Conservation (phyloP, 2,888 invertebrate species). For the Eupithecia insigniata region DNA sequence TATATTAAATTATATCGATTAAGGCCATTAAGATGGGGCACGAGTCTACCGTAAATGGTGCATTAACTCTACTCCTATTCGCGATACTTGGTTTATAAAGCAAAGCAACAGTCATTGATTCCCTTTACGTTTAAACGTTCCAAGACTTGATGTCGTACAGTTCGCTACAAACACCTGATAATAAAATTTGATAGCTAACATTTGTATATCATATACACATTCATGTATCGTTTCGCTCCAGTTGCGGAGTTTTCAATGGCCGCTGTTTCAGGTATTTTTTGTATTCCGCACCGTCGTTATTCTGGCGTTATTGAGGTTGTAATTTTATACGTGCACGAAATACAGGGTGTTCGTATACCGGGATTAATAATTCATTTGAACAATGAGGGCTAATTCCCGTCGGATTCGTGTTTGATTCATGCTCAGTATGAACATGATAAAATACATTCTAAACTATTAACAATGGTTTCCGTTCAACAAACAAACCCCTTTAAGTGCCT, state of each 20-base stretch:
- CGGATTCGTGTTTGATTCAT: conserved; percentile 42
- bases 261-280: conserved; percentile 45
- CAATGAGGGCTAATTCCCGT: conserved; percentile 40
- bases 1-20: conserved; percentile 35
- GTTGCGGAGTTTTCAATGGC: conserved; percentile 45
- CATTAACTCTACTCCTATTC: conserved; percentile 43
- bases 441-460: conserved; percentile 50
- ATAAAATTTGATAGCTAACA: conserved; percentile 46
- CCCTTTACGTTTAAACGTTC: conserved; percentile 34
- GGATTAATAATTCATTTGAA: conserved; percentile 41
- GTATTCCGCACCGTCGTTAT: conserved; percentile 44
- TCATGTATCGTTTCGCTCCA: conserved; percentile 46
- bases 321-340: conserved; percentile 46
- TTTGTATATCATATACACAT: conserved; percentile 44
- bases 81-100: conserved; percentile 39
- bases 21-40: conserved; percentile 55
- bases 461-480: conserved; percentile 37
- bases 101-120: conserved; percentile 34
- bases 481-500: conserved; percentile 47
- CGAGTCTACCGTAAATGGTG: conserved; percentile 45
- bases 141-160: conserved; percentile 32
- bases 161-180: conserved; percentile 42
- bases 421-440: conserved; percentile 44
- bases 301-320: conserved; percentile 45
- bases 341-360: conserved; percentile 37